Evolutionary conservation across 2,797 vertebrate genomes (phyloP).

Genomic region (Semotilus atromaculatus): DNA sequence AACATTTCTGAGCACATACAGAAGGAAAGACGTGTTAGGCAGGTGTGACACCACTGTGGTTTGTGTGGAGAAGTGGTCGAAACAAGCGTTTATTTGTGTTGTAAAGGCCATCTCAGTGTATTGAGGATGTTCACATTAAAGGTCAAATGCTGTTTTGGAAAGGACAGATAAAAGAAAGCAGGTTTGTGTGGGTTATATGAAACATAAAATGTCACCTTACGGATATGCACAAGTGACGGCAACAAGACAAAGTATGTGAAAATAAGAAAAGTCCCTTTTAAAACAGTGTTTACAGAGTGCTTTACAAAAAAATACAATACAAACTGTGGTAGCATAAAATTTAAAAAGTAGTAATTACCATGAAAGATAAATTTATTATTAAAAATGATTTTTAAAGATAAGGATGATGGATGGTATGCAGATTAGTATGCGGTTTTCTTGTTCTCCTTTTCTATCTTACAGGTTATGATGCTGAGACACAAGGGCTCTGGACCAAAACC

Average conservation of each 20-base stretch:
- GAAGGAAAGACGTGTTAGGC: neutral
- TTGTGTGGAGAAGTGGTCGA: neutral
- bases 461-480: neutral
- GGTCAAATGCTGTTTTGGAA: neutral
- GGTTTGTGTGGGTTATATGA: conserved; percentile 8
- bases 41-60: neutral
- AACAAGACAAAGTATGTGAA: neutral
- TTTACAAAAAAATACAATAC: neutral
- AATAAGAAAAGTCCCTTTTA: neutral
- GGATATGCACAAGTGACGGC: neutral
- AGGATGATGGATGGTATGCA: neutral
- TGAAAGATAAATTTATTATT: neutral
- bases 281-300: neutral
- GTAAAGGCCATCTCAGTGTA: neutral
- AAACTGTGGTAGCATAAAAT: neutral
- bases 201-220: neutral
- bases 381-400: neutral
- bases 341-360: neutral
- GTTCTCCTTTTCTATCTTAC: neutral
- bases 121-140: neutral
- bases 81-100: neutral
- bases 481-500: neutral
- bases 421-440: neutral
- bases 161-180: neutral
- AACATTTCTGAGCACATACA: conserved; percentile 5